Evolutionary conservation across 2,113 vertebrate species (phyloP), one percentile per base, ranked within the genome.

Genomic region (Cariama cristata): DNA sequence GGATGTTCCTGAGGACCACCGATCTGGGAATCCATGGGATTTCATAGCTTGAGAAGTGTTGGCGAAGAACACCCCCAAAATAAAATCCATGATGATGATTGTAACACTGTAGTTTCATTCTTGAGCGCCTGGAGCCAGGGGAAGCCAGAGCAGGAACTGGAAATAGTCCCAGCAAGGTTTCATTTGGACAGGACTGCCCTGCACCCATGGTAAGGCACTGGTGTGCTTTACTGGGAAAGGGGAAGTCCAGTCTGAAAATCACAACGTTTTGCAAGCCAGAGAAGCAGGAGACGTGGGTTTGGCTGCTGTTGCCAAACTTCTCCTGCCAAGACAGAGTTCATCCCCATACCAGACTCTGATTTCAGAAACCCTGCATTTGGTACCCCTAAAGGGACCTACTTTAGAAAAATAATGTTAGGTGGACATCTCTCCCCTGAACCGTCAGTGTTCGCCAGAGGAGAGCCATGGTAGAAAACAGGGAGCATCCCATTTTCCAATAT

Each of bases 31-130:
- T 12, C 49, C 38, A 1, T 0, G 38, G n/a, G 14, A 32, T 19
- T 20, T 30, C 59, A 16, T 2, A 33, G 72, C 27, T 14, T 4
- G 0, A 56, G 38, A n/a, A 32, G 11, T 0, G 8, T 2, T 27
- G 35, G 32, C 40, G 19, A 20, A 45, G 44, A 91, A 8, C 18
- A 42, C 11, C 21, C 71, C 2, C 79, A 24, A 24, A 35, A 17
- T 5, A 12, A 47, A 75, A 30, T 4, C 12, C 47, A 4, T 1
- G 11, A 14, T 1, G 11, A 12, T 24, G 35, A 32, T 18, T 45
- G 4, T 4, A 17, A 28, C 0, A 0, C 35, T 62, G 35, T 1
- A 5, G 14, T 17, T 56, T 23, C 21, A 15, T 12, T 47, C 8
- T 8, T n/a, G 33, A 77, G 53, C 1, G 0, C 42, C 24, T 28